phyloP scores from a whole-genome alignment of 1,140 invertebrate genomes.

The Batillaria attramentaria region DNA sequence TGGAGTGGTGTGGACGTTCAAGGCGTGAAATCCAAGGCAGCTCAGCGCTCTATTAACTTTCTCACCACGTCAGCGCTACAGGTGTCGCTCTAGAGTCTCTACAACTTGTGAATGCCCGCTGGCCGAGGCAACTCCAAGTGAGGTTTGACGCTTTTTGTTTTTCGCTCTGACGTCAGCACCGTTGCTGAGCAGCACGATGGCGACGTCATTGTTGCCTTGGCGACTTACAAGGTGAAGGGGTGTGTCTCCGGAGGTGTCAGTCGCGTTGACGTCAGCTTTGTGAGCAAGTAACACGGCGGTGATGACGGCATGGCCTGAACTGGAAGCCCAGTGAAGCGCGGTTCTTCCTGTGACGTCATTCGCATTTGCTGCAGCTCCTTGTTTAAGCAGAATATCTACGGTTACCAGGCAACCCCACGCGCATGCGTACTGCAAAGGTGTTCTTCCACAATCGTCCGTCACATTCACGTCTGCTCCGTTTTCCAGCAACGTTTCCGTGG shows the following conservation, averaged over 20 bases:
- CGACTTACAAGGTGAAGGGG: constrained; percentile 61
- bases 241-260: constrained; percentile 60
- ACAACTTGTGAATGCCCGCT: too few species aligned
- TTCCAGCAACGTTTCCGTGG: not conserved
- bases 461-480: not conserved
- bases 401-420: not conserved
- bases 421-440: not conserved
- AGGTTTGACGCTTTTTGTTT: constrained; percentile 32
- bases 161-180: constrained; percentile 40
- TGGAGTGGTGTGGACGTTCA: too few species aligned
- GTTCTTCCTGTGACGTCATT: constrained; percentile 49
- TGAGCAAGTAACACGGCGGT: constrained; percentile 35
- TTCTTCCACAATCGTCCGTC: not conserved
- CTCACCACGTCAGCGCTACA: too few species aligned
- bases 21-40: too few species aligned
- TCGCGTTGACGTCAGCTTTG: constrained; percentile 46
- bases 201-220: constrained; percentile 56
- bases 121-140: too few species aligned
- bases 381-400: constrained; percentile 40
- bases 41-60: too few species aligned
- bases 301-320: constrained; percentile 22
- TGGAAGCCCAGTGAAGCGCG: constrained; percentile 43
- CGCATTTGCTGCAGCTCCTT: constrained; percentile 42
- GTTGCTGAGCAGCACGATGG: constrained; percentile 29
- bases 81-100: too few species aligned